phyloP scores from a whole-genome alignment of 2,888 invertebrate genomes.

The Podotricha telesiphe region DNA sequence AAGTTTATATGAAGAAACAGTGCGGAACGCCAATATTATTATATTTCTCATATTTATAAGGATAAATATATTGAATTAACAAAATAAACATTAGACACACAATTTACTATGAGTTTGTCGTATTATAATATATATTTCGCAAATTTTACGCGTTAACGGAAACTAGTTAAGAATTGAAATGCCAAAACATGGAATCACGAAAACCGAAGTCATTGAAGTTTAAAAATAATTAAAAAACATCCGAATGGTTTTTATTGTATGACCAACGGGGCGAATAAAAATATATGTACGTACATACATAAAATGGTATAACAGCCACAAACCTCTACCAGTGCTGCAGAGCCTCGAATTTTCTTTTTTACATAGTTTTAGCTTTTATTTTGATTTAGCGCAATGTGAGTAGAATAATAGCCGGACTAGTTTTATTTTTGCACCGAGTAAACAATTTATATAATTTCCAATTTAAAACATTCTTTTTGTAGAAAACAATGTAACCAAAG shows the following conservation, averaged over 20 bases:
- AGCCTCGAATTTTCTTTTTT: conserved; percentile 1
- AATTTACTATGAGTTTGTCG: too few species aligned
- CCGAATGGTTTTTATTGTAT: background rate
- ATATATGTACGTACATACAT: background rate
- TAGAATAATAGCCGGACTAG: background rate
- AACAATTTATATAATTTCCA: background rate
- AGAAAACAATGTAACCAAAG: background rate
- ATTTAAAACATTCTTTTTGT: background rate
- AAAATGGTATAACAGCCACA: background rate
- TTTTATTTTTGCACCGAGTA: background rate
- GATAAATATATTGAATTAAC: too few species aligned
- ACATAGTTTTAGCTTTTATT: background rate
- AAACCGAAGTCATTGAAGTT: background rate
- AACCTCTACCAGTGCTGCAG: conserved; percentile 10
- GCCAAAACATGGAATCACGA: background rate
- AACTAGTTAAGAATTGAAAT: background rate
- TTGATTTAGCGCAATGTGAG: background rate
- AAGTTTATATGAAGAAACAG: too few species aligned
- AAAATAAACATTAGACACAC: too few species aligned
- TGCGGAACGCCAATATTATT: too few species aligned
- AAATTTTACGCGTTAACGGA: too few species aligned
- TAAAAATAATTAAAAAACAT: background rate
- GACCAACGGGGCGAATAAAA: background rate
- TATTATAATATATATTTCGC: too few species aligned
- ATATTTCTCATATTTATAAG: too few species aligned